A percentile compares a stretch with the other conserved stretches of the same genome.
phyloP scores from a whole-genome alignment of 2,113 vertebrate species.

The Macaca nemestrina region DNA sequence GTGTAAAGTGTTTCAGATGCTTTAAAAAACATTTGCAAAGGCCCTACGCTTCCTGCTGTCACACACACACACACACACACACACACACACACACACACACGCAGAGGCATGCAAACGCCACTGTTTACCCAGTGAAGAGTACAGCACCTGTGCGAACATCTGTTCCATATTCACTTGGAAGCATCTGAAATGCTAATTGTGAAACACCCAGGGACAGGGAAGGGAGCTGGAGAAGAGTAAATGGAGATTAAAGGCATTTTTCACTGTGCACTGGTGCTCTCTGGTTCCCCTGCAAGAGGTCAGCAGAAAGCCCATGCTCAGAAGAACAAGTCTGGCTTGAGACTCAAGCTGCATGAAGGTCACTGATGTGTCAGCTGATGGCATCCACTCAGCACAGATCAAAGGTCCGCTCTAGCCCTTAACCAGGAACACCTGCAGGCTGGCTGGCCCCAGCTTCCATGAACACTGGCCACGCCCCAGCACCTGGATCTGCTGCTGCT shows the following conservation, averaged over 20 bases:
- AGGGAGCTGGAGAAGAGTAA: not conserved
- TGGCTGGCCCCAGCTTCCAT: not conserved
- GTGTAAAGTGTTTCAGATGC: not conserved
- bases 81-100: too few relatives aligned
- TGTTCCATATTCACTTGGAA: slow-evolving; percentile 69
- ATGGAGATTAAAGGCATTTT: not conserved
- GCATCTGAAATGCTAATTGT: slow-evolving; percentile 44
- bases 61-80: too few relatives aligned
- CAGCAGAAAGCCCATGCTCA: not conserved
- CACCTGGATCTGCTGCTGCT: not conserved
- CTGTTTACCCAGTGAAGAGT: slow-evolving; percentile 29
- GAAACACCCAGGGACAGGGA: not conserved
- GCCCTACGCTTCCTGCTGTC: not conserved
- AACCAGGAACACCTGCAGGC: not conserved
- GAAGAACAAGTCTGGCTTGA: not conserved
- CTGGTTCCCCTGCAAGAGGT: not conserved
- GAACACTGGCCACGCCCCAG: not conserved
- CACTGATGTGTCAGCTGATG: not conserved
- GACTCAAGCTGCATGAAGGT: not conserved
- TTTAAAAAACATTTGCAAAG: not conserved
- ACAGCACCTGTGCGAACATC: slow-evolving; percentile 64
- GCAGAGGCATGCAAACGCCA: not conserved
- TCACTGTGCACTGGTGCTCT: fast-evolving
- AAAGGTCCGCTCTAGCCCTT: not conserved
- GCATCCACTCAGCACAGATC: not conserved